Evolutionary conservation across 2,113 vertebrate genomes (phyloP).

Genomic region (Cyprinus carpio): DNA sequence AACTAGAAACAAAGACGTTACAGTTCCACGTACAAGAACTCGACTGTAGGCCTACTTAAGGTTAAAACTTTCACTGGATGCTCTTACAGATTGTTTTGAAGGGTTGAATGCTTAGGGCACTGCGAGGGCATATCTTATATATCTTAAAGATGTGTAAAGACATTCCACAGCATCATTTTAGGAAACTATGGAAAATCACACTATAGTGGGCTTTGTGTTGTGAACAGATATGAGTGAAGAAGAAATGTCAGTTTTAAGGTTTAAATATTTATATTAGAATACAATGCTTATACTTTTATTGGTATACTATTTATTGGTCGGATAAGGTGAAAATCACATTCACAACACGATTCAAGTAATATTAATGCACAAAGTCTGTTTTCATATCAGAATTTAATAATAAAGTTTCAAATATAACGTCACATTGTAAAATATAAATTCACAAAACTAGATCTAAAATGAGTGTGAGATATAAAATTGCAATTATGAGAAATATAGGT

Average conservation of each 20-base stretch:
- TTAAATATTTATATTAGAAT: background rate
- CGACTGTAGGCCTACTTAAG: background rate
- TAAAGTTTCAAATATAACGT: background rate
- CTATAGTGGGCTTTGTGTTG: background rate
- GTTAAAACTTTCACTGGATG: background rate
- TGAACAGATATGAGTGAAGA: background rate
- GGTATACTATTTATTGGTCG: background rate
- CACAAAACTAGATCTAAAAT: background rate
- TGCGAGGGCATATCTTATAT: background rate
- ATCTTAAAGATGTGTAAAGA: background rate
- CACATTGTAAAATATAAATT: background rate
- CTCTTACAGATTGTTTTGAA: background rate
- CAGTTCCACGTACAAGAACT: background rate
- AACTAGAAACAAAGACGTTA: slow-evolving; percentile 1
- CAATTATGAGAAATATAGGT: background rate
- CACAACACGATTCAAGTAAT: background rate
- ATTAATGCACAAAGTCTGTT: background rate
- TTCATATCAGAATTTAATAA: background rate
- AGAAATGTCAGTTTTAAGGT: background rate
- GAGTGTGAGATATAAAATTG: background rate
- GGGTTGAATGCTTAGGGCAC: background rate
- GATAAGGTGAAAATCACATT: background rate
- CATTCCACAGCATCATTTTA: background rate
- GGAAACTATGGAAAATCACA: background rate
- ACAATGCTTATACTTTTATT: background rate